Base-by-base conservation (phyloP, 2,797 vertebrate genomes). In the Morelia viridis region DNA sequence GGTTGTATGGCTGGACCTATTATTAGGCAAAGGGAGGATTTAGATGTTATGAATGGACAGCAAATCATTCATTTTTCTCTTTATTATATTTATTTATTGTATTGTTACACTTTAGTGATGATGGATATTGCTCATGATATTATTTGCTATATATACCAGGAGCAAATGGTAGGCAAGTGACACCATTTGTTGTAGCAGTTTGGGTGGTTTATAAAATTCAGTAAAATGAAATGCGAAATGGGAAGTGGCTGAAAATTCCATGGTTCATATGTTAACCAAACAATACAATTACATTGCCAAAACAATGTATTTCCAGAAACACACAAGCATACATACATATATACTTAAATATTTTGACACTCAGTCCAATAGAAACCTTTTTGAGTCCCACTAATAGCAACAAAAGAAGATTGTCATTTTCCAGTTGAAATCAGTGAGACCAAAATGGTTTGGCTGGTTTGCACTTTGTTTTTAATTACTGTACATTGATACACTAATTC, bases 261-360 rank as follows among this genome's bases (percentile, higher is more conserved):
- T 94, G 90, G 89, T 87, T 0, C 2, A 28, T 26, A 68, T 71
- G 12, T 7, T 24, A 89, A 86, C 64, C 53, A 86, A 91, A 56
- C 58, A 62, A 7, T 89, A 89, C 26, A 17, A 58, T 93, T 89
- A 92, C 62, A 41, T 11, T 60, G 0, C 4, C 91, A 91, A 95
- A 92, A 15, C 10, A 86, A 11, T 0, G 87, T 91, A 94, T 68
- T 92, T 90, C 76, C 41, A 53, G 1, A 80, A 19, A 57, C 8
- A 64, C 1, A 53, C 10, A 71, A 56, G 88, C 24, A 57, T 17
- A 88, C 31, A 88, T 4, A n/a, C 4, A 86, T 86, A 8, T 46
- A 80, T 24, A 46, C 19, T 53, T 71, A 35, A 2, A 2, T 41
- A 86, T 15, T 22, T 76, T 80, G 46, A 11, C 84, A 41, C 56